A percentile compares a stretch with the other conserved stretches of the same genome.
These are phyloP conservation scores for Chiloscyllium plagiosum DNA, from an alignment of 2,113 vertebrate genomes.

Conservation along the genomic window DNA sequence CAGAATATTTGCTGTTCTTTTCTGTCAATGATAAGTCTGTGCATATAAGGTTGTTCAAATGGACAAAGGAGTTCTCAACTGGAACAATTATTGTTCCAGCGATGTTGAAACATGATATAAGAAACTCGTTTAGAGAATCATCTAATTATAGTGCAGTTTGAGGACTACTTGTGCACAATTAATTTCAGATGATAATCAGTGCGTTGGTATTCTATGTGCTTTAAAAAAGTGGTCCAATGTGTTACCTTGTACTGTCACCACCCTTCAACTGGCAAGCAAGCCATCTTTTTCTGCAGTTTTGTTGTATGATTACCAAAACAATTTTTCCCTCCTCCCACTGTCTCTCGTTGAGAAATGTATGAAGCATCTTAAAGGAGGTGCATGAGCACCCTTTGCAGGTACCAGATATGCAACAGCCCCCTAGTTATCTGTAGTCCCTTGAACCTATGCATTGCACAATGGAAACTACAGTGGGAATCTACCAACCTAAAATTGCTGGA, in stretches of 20 bases:
- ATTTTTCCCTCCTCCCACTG: no score
- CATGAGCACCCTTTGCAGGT: background rate
- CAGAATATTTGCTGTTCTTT: background rate
- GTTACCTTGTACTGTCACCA: background rate
- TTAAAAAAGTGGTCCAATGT: background rate
- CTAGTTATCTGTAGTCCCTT: background rate
- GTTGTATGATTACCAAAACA: background rate
- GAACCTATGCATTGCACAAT: background rate
- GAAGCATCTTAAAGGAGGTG: background rate
- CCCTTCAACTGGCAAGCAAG: background rate
- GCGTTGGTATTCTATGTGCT: background rate
- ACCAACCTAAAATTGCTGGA: background rate
- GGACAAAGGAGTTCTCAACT: background rate
- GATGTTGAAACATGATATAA: background rate
- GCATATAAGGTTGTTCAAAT: background rate
- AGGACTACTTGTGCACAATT: background rate
- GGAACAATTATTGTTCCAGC: background rate
- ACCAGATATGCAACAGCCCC: background rate
- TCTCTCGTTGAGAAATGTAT: background rate
- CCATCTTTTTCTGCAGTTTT: background rate
- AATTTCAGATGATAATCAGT: background rate
- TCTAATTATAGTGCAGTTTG: background rate
- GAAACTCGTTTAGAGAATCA: background rate
- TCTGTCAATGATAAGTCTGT: background rate
- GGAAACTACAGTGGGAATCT: background rate